Base-by-base conservation (phyloP, 2,113 vertebrate genomes). In the Callocephalon fimbriatum region DNA sequence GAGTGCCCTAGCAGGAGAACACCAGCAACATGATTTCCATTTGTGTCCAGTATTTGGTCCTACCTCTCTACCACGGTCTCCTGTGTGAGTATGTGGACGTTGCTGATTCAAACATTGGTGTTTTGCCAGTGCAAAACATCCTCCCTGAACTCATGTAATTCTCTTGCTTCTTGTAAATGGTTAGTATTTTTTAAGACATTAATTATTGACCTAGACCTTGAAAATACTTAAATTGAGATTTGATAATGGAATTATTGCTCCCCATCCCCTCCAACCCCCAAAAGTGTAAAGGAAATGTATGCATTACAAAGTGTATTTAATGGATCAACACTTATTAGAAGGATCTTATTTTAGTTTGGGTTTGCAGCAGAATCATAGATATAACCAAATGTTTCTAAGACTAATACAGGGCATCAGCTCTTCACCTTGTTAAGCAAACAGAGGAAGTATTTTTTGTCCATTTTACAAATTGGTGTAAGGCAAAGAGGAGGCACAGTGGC, bases 61-160 rank as follows among this genome's bases (percentile, higher is more conserved):
- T 58, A 38, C 47, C 48, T 80, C 25, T 61, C 35, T 74, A 37
- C 42, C 2, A 1, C 3, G 1, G 6, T 48, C 40, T 88, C 54
- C 22, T 38, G 83, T 53, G 37, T 0, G 1, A 61, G 45, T 23
- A 5, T 1, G 0, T 1, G 3, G 71, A 35, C 0, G 0, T 37
- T 58, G 45, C 13, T 59, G 37, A 22, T 53, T 83, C 25, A 10
- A 45, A 53, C 35, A 1, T 5, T 1, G 0, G 6, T 29, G 6
- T 74, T 70, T 51, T 83, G 59, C 70, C 44, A 10, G 40, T 9
- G 37, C 19, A 37, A 88, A 37, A 44, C 68, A 27, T 37, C n/a
- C 29, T 79, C 7, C 58, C 48, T 32, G 21, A 29, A 48, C 17
- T 66, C 12, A 0, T 10, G 12, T 37, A 35, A 54, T 44, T 77